phyloP scores from a whole-genome alignment of 2,797 vertebrate genomes.

The Setipinna tenuifilis region DNA sequence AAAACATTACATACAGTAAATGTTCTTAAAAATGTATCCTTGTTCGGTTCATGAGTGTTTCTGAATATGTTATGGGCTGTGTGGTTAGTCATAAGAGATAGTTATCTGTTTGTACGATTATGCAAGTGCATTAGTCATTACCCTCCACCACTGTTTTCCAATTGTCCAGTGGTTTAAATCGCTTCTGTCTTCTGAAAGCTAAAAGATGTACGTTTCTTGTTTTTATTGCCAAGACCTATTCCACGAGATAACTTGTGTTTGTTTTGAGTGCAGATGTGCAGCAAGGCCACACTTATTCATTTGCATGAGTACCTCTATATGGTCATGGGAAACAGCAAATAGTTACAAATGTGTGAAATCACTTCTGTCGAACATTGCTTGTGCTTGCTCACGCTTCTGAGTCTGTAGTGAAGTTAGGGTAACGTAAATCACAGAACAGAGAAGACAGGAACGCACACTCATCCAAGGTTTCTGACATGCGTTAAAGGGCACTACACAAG shows the following conservation, averaged over 20 bases:
- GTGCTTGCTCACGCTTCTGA: background rate
- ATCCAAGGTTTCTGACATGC: background rate
- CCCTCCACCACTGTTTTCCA: background rate
- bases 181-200: background rate
- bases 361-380: background rate
- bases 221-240: background rate
- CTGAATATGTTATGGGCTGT: background rate
- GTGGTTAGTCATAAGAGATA: background rate
- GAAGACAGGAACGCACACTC: background rate
- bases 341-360: no score
- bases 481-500: background rate
- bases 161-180: background rate
- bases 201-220: background rate
- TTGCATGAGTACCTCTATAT: background rate
- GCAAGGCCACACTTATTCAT: background rate
- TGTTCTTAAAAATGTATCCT: background rate
- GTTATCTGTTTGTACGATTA: background rate
- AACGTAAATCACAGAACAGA: background rate
- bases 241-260: background rate
- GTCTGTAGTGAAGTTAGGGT: background rate
- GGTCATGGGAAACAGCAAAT: no score
- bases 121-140: background rate
- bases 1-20: no score
- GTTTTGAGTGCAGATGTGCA: background rate
- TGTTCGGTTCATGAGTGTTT: background rate